phyloP scores from a whole-genome alignment of 1,140 invertebrate species.

The Orchestia grillus region DNA sequence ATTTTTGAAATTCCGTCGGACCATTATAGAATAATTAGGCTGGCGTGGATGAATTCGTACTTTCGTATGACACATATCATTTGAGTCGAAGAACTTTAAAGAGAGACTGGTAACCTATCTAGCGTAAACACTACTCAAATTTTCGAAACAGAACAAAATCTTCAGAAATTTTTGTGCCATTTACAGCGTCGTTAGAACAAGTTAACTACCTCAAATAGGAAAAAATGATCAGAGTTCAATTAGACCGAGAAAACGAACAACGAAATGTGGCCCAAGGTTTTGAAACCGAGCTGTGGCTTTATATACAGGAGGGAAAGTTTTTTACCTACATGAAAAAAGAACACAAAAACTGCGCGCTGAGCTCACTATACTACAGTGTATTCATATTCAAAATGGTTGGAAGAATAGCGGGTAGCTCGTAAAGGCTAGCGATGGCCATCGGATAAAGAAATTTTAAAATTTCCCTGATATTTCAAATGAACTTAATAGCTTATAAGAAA shows the following conservation, averaged over 20 bases:
- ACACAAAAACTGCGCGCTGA: no score
- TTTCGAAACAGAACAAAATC: not conserved
- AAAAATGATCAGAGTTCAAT: not conserved
- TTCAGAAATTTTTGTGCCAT: not conserved
- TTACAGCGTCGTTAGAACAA: not conserved
- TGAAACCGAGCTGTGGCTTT: not conserved
- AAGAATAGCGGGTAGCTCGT: no score
- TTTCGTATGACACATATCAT: not conserved
- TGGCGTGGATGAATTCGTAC: not conserved
- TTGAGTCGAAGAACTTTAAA: not conserved
- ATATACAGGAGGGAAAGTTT: not conserved
- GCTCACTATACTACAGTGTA: no score
- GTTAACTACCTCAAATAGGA: not conserved
- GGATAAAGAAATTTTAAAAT: no score
- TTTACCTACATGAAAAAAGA: no score
- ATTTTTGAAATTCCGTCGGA: not conserved
- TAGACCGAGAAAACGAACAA: not conserved
- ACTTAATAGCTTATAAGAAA: no score
- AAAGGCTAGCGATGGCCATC: no score
- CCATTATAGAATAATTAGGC: not conserved
- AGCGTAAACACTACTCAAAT: not conserved
- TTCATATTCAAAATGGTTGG: no score
- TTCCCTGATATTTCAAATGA: no score
- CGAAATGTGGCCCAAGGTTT: no score
- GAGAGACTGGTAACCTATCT: not conserved